Base-by-base conservation (phyloP, 2,888 invertebrate species). In the Drosophila kokeensis region DNA sequence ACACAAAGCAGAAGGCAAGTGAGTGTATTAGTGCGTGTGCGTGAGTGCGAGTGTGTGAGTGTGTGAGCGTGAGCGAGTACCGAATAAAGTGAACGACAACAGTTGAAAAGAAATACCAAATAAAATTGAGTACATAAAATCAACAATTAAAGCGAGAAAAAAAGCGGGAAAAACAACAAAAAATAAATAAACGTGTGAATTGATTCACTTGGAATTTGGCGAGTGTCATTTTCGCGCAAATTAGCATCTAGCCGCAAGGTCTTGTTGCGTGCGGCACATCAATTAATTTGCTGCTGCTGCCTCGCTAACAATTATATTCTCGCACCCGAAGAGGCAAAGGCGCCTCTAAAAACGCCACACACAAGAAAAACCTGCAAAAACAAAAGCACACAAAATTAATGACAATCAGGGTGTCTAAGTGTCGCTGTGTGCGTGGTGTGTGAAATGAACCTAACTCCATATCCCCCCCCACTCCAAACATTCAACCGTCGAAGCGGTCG, bases 201-300 rank as follows among this genome's bases (percentile, higher is more conserved):
- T 63, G 69, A 80, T 72, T 88, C 74, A 62, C 59, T 76, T 85
- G 74, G 68, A 82, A 76, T 74, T 73, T 73, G 60, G 50, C 36
- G 53, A 48, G 62, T 73, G 83, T 83, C 87, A 88, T 73, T 67
- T 67, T 74, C 68, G 62, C 71, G 53, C 73, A 85, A 83, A 87
- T 89, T 89, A 84, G 70, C 36, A 52, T 45, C 69, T 7, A 13
- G 40, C 18, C 13, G 18, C 30, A 59, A 55, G 42, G 42, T 21
- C 48, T 48, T 60, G 70, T 75, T 85, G 88, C 85, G 85, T 86
- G 85, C 63, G 62, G 77, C 29, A 70, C 64, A 87, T 73, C 89
- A 89, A 89, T 87, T 82, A 90, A 87, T 81, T 79, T 65, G 63
- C 72, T 69, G 67, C 45, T 15, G 45, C 15, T 21, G n/a, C 45